Evolutionary conservation across 2,888 invertebrate species (phyloP).

Genomic region (Thecophora atra): DNA sequence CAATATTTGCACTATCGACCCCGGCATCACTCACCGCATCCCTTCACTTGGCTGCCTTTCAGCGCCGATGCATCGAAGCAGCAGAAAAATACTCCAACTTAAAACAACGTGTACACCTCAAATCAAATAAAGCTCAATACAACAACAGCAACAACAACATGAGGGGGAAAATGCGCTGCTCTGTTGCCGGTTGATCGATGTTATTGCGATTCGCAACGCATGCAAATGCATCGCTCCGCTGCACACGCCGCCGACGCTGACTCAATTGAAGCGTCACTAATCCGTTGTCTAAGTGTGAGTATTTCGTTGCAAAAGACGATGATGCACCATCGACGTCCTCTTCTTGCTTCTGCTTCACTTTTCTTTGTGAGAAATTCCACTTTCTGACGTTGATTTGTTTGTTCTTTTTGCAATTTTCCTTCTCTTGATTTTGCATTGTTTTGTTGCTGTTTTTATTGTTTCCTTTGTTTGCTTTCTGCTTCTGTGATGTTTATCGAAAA

Average conservation of each 20-base stretch:
- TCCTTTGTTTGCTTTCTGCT: not conserved
- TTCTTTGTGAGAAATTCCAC: not conserved
- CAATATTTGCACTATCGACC: not conserved
- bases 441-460: slow-evolving; percentile 3
- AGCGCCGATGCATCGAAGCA: not conserved
- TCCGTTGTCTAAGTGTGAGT: slow-evolving; percentile 16
- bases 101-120: slow-evolving; percentile 1
- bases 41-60: not conserved
- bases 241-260: slow-evolving; percentile 23
- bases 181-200: slow-evolving; percentile 27
- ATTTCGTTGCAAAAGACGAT: not conserved
- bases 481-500: slow-evolving; percentile 58
- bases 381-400: not conserved
- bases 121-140: not conserved
- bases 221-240: slow-evolving; percentile 31
- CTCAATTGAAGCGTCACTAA: slow-evolving; percentile 35
- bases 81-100: not conserved
- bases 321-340: not conserved
- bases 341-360: not conserved
- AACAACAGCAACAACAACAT: not conserved
- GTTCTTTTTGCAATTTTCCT: not conserved
- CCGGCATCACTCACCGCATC: slow-evolving; percentile 25
- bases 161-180: not conserved
- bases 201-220: slow-evolving; percentile 17
- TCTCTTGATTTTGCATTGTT: not conserved